Base-by-base conservation (phyloP, 2,888 invertebrate species). In the Mongoloraphidia duomilia region DNA sequence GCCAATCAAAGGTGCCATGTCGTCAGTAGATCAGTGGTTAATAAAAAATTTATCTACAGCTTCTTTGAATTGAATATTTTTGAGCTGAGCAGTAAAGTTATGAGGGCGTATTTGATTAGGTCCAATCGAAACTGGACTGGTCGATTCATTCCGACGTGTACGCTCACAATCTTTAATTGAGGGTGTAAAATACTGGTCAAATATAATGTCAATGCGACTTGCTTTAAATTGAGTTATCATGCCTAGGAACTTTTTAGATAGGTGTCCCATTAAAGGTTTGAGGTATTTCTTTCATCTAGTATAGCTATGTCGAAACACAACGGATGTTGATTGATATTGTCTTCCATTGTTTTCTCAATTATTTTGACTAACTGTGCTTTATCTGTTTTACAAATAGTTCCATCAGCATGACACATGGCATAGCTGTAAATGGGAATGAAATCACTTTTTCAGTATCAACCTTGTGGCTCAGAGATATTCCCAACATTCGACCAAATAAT, bases 101-200 rank as follows among this genome's bases (percentile, higher is more conserved):
- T 47, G 38, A 9, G 54, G 50, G 40, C 54, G 45, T 8, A 41
- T 10, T 41, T 41, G 4, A 41, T 41, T 41, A 5, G 10, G 41
- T 10, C 41, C 10, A 12, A 41, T 41, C 3, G 41, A 8, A 41
- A 41, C 41, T 41, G 3, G 4, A 9, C 14, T 41, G 44, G 47
- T 46, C 14, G 42, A 47, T 49, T 49, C 50, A 43, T 47, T 36
- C 46, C 56, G 47, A 43, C 38, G 48, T 49, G 46, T 40, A 44
- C 53, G 53, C 50, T 57, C 57, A 48, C 36, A 52, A 49, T 53
- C 52, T 52, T 57, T 57, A 14, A 51, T 53, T 4, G 52, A 55
- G n/a, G 54, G 56, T 26, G 47, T 37, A 44, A 52, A 52, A 46
- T 54, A 56, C n/a, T 49, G 50, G 47, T 56, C 54, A 44, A 57